Evolutionary conservation across 2,113 vertebrate species (phyloP), one percentile per base, ranked within the genome.

Genomic region (Notiomystis cincta): DNA sequence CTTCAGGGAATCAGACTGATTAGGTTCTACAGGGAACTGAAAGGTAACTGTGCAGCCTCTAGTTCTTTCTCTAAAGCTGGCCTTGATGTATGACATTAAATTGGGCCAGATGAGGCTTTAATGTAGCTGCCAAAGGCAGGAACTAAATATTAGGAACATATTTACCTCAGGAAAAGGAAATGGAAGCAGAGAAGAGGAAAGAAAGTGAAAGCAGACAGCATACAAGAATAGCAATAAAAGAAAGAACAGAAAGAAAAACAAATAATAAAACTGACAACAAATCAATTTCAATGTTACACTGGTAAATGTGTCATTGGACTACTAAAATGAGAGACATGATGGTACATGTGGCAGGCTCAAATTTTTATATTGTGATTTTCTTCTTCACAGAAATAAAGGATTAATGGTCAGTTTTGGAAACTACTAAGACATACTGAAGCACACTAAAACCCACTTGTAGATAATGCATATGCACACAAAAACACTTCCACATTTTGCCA

Each of bases 141-240:
- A 93, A 84, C 44, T 79, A 71, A 90, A 65, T 82, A 93, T 76
- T 56, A 87, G 87, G 45, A 50, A 89, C 2, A 20, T 90, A 53
- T 72, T 93, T 91, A 89, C 69, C 42, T 78, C 67, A 30, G 33
- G 77, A 81, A 89, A 78, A 67, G 30, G 51, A 91, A 96, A 94
- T 65, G 28, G 40, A 89, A 94, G 33, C 42, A 82, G 44, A 67
- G 67, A 57, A 70, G 31, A 87, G 23, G 33, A 73, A 89, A 82
- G 38, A 57, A 95, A 93, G 42, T 25, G 77, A 80, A 93, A 90
- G 4, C 47, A 89, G 25, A 57, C 25, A 61, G 62, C 60, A 69
- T 53, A 54, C 54, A 81, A 81, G 57, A 76, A 31, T 8, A 89
- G 5, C 18, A 58, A 80, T 45, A 93, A 65, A 50, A 38, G 6